These are phyloP conservation scores for Emydura subglobosa DNA, from an alignment of 2,113 vertebrate species.

Conservation along the genomic window DNA sequence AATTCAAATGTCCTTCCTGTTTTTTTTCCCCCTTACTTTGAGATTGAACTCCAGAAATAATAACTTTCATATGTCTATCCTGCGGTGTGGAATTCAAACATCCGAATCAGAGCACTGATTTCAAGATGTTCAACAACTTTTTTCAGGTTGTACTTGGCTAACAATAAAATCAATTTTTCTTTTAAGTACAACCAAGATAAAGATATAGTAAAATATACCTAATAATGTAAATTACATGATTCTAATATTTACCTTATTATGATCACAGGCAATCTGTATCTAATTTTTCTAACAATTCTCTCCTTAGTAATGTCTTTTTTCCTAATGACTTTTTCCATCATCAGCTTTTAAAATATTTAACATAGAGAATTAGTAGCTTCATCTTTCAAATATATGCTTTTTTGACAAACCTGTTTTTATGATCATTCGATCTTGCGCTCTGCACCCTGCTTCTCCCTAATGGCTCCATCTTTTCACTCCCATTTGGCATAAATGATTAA, in stretches of 20 bases:
- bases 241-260: background rate
- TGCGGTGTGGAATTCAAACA: background rate
- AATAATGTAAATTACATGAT: background rate
- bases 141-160: background rate
- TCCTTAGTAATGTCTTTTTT: background rate
- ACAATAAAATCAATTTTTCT: background rate
- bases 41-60: background rate
- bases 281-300: background rate
- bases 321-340: background rate
- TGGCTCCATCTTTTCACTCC: background rate
- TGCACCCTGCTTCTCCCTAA: background rate
- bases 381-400: background rate
- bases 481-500: background rate
- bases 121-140: background rate
- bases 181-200: background rate
- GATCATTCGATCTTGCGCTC: rapidly evolving
- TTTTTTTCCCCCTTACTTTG: background rate
- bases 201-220: background rate
- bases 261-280: background rate
- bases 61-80: background rate
- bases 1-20: background rate
- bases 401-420: background rate
- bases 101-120: background rate
- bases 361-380: background rate
- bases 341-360: background rate